These are phyloP conservation scores for Dicentrarchus labrax DNA, from an alignment of 2,113 vertebrate species.

Conservation along the genomic window DNA sequence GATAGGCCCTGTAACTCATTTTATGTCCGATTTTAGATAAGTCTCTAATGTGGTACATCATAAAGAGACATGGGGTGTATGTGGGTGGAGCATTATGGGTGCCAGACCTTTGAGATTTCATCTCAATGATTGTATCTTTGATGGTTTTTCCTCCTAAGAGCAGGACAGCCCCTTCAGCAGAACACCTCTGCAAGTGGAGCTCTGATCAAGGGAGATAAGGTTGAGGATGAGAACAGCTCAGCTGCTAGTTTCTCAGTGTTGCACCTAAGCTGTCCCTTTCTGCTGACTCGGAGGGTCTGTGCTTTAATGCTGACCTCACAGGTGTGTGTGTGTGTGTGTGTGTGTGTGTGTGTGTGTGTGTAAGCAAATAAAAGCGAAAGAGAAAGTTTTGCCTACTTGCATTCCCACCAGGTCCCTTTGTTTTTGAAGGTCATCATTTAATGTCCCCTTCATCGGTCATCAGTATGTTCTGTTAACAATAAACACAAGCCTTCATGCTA, in stretches of 20 bases:
- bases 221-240: constrained; percentile 58
- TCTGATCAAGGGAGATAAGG: constrained; percentile 65
- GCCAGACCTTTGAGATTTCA: constrained; percentile 41
- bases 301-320: constrained; percentile 59
- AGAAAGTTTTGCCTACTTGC: constrained; percentile 20
- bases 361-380: constrained; percentile 19
- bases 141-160: constrained; percentile 42
- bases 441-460: constrained; percentile 16
- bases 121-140: constrained; percentile 35
- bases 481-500: constrained; percentile 21
- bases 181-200: constrained; percentile 54
- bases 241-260: constrained; percentile 58
- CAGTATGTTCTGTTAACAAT: constrained; percentile 29
- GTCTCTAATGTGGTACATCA: constrained; percentile 28
- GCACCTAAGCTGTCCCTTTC: constrained; percentile 9
- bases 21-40: constrained; percentile 14
- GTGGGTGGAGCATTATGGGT: constrained; percentile 15
- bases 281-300: constrained; percentile 45
- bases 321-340: constrained; percentile 29
- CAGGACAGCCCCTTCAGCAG: constrained; percentile 41
- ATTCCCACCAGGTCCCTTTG: constrained; percentile 42
- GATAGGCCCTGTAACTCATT: constrained; percentile 26
- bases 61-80: constrained; percentile 11
- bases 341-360: constrained; percentile 25
- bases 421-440: constrained; percentile 46